Evolutionary conservation across 1,140 invertebrate genomes (phyloP).

Genomic region (Globodera rostochiensis): DNA sequence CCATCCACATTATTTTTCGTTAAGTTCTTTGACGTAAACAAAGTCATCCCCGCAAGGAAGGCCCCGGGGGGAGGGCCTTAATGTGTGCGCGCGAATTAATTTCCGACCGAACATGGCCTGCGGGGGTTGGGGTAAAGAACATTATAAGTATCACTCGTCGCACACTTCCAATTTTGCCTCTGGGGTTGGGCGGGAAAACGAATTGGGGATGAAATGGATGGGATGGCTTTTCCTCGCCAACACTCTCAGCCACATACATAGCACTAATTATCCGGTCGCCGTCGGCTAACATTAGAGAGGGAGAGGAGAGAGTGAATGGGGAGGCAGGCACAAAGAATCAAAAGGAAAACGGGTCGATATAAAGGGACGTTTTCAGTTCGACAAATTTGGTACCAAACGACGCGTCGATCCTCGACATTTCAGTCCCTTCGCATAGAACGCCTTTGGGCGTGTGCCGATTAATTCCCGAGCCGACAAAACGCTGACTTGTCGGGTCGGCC

Average conservation of each 20-base stretch:
- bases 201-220: not conserved
- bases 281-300: not conserved
- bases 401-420: too few relatives aligned
- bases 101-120: not conserved
- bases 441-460: too few relatives aligned
- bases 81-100: not conserved
- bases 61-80: not conserved
- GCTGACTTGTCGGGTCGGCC: too few relatives aligned
- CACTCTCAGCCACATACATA: not conserved
- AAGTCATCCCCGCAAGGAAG: not conserved
- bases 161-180: not conserved
- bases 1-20: not conserved
- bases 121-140: not conserved
- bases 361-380: not conserved
- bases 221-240: not conserved
- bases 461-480: too few relatives aligned
- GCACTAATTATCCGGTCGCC: conserved; percentile 7
- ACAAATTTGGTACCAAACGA: not conserved
- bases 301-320: not conserved
- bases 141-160: not conserved
- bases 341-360: conserved; percentile 3
- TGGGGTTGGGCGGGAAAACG: not conserved
- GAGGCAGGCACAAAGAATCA: not conserved
- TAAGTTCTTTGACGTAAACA: not conserved
- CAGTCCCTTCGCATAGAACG: too few relatives aligned